These are phyloP conservation scores for Heteropelma amictum DNA, from an alignment of 2,888 invertebrate genomes.

Conservation along the genomic window DNA sequence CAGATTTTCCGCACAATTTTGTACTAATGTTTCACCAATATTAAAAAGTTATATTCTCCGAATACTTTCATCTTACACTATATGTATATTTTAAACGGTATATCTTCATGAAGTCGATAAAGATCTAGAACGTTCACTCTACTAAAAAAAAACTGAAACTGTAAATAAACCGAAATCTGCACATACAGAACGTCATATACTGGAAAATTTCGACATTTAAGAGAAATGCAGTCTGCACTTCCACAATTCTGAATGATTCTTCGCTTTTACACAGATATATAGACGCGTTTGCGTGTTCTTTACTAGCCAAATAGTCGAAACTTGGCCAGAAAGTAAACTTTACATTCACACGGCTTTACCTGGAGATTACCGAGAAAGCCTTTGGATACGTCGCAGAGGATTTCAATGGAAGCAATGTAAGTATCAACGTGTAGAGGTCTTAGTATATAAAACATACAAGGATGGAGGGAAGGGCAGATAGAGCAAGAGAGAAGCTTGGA, in stretches of 20 bases:
- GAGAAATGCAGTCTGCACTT: conserved; percentile 4
- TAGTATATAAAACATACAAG: conserved; percentile 8
- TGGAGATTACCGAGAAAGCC: conserved; percentile 42
- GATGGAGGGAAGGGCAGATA: background rate
- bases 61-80: too few species aligned
- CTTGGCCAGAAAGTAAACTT: conserved; percentile 43
- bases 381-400: conserved; percentile 32
- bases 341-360: conserved; percentile 17
- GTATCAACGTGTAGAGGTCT: conserved; percentile 5
- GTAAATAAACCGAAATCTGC: background rate
- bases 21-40: too few species aligned
- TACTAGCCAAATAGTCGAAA: conserved; percentile 39
- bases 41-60: too few species aligned
- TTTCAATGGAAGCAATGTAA: conserved; percentile 22
- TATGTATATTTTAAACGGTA: too few species aligned
- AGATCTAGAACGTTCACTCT: too few species aligned
- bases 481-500: background rate
- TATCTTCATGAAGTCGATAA: too few species aligned
- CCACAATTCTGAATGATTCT: conserved; percentile 2
- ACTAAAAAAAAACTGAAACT: background rate
- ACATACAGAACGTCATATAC: background rate
- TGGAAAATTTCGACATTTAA: conserved; percentile 4
- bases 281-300: conserved; percentile 19
- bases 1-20: too few species aligned
- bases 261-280: background rate